A percentile compares a stretch with the other conserved stretches of the same genome.
Conservation (phyloP, 1,140 invertebrate species). For the Bradysia coprophila region DNA sequence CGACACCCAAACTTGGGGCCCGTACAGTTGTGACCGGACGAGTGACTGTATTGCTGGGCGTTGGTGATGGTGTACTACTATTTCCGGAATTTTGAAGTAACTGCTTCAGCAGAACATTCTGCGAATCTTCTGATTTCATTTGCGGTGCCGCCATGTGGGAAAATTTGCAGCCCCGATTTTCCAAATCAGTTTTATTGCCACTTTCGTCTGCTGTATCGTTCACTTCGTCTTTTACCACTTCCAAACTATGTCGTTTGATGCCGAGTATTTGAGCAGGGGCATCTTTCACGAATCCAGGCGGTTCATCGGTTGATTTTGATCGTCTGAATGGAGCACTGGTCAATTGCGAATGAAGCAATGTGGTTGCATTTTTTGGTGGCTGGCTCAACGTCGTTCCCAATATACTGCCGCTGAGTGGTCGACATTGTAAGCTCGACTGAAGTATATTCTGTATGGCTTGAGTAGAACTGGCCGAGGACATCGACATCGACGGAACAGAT, state of each 20-base stretch:
- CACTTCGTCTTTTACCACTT: constrained; percentile 23
- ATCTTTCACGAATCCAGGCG: constrained; percentile 1
- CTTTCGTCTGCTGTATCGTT: constrained; percentile 28
- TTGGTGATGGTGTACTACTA: constrained; percentile 32
- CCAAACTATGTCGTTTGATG: constrained; percentile 27
- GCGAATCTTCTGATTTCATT: constrained; percentile 50
- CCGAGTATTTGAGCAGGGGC: constrained; percentile 26
- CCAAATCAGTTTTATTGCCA: constrained; percentile 1
- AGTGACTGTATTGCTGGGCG: constrained; percentile 23
- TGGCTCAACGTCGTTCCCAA: not conserved
- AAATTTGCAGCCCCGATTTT: constrained; percentile 14
- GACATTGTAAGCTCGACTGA: not conserved
- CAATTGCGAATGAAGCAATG: constrained; percentile 8
- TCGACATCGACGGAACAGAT: not conserved
- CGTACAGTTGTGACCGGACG: constrained; percentile 26
- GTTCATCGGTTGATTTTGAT: constrained; percentile 29
- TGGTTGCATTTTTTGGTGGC: not conserved
- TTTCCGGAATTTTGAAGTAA: constrained; percentile 69
- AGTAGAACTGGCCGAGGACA: not conserved
- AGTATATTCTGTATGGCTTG: constrained; percentile 1
- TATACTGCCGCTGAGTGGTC: not conserved
- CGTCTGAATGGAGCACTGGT: constrained; percentile 23
- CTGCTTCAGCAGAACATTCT: constrained; percentile 80
- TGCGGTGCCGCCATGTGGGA: constrained; percentile 10
- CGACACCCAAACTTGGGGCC: constrained; percentile 40